Conservation (phyloP, 2,797 vertebrate species). For the Eulemur albifrons region DNA sequence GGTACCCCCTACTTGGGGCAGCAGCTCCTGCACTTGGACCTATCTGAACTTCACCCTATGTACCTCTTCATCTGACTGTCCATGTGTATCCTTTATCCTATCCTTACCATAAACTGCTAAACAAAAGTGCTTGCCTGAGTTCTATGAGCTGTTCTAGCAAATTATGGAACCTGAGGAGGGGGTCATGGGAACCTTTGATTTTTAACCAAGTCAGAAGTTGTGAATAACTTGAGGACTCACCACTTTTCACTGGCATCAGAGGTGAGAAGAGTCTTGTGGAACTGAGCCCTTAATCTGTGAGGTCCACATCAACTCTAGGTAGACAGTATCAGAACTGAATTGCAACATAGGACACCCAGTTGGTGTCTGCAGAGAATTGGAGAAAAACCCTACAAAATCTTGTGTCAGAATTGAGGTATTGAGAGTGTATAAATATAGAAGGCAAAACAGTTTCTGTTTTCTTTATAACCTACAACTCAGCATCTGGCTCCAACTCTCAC, state of each 20-base stretch:
- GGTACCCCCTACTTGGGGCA: no score
- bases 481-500: neutral
- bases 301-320: neutral
- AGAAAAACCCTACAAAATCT: neutral
- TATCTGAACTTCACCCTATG: neutral
- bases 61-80: neutral
- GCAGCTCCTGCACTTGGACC: neutral
- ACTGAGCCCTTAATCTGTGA: neutral
- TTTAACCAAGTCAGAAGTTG: neutral
- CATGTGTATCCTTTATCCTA: neutral
- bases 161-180: neutral
- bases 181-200: neutral
- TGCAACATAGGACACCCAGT: neutral
- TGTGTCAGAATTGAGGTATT: neutral
- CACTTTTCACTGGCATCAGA: neutral
- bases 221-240: neutral
- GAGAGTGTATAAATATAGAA: neutral
- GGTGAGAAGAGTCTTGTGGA: neutral
- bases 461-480: neutral
- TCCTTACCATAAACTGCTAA: neutral
- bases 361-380: neutral
- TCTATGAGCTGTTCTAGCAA: neutral
- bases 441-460: neutral
- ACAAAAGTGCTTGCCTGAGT: neutral
- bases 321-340: neutral